Conservation (phyloP, 2,113 vertebrate genomes). For the Otis tarda region DNA sequence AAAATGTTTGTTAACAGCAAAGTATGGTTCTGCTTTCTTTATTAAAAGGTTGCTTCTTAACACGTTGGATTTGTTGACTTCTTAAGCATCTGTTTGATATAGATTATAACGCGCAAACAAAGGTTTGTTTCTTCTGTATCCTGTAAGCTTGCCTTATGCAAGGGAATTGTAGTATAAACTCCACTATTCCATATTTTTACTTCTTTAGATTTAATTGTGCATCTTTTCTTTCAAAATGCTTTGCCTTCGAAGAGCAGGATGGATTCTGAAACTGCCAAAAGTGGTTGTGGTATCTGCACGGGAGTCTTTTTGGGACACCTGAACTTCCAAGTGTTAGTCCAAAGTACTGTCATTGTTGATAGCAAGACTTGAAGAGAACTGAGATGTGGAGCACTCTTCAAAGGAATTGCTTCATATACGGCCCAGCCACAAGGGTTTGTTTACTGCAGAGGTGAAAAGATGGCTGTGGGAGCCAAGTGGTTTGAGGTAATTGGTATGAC, state of each 20-base stretch:
- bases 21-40: conserved; percentile 47
- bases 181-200: not conserved
- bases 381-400: not conserved
- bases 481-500: not conserved
- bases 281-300: not conserved
- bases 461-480: not conserved
- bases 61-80: conserved; percentile 4
- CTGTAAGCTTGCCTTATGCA: conserved; percentile 9
- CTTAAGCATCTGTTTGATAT: not conserved
- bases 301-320: not conserved
- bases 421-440: not conserved
- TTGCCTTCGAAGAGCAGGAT: conserved; percentile 2
- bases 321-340: not conserved
- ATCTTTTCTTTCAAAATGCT: conserved; percentile 31
- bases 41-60: conserved; percentile 58
- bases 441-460: not conserved
- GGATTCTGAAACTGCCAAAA: conserved; percentile 24
- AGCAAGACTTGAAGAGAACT: not conserved
- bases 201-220: conserved; percentile 17
- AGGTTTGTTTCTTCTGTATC: conserved; percentile 57
- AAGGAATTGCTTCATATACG: not conserved
- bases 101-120: conserved; percentile 30
- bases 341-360: not conserved
- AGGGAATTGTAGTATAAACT: conserved; percentile 32
- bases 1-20: conserved; percentile 53